Base-by-base conservation (phyloP, 1,140 invertebrate genomes). In the Halotydeus destructor region DNA sequence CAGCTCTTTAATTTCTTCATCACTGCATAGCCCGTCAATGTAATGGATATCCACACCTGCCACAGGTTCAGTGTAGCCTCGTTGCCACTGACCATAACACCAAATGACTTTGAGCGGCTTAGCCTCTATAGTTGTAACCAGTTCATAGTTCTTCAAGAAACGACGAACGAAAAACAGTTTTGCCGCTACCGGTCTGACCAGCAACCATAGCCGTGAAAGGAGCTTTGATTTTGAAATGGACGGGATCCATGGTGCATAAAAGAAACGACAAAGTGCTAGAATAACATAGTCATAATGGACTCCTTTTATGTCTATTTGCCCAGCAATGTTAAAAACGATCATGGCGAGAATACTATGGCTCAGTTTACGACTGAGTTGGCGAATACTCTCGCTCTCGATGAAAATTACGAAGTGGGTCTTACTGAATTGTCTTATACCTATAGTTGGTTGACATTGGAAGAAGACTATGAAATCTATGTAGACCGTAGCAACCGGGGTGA, bases 371-470 rank as follows among this genome's bases (percentile, higher is more conserved):
- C n/a, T n/a, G n/a, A n/a, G n/a, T n/a, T n/a, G n/a, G n/a, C n/a
- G n/a, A n/a, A n/a, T n/a, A n/a, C n/a, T n/a, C n/a, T n/a, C n/a
- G n/a, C n/a, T n/a, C n/a, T 41, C 14, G 6, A 16, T 33, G 40
- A 23, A 8, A 16, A 41, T 32, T 41, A 31, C 28, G 5, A 41
- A 33, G 40, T 41, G 19, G 40, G 27, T 11, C 28, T 41, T 3
- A 16, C 40, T 8, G 40, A 41, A 12, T 33, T 41, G n/a, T 11
- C 40, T 19, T 41, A 41, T 41, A 41, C 40, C 3, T 33, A 41
- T n/a, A 16, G 8, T 33, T 41, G 40, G 40, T 18, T 32, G 14
- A 41, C 12, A 18, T n/a, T 41, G n/a, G 3, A 4, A 9, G 25
- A 41, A 35, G 16, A 6, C 16, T 6, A 8, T 14, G 6, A 6